Conservation (phyloP, 2,888 invertebrate species). For the Bombyx huttoni region DNA sequence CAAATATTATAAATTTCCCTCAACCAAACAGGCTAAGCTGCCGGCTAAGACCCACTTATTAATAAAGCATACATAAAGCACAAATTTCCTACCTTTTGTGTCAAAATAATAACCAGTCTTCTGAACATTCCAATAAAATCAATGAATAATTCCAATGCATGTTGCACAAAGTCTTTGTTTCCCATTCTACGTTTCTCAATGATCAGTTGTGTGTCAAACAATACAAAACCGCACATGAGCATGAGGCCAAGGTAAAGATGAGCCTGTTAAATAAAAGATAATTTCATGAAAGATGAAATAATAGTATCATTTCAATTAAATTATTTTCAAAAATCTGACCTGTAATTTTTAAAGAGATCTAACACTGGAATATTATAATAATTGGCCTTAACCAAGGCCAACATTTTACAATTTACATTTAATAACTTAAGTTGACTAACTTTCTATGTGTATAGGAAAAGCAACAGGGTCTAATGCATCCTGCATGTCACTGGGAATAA, state of each 20-base stretch:
- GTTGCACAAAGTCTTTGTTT: slow-evolving; percentile 92
- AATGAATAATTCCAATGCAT: slow-evolving; percentile 94
- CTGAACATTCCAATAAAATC: slow-evolving; percentile 96
- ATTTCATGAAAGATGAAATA: background rate
- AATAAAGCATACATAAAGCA: too few relatives aligned
- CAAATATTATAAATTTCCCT: too few relatives aligned
- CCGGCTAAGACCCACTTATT: too few relatives aligned
- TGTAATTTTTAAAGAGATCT: too few relatives aligned
- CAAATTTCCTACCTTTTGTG: slow-evolving; percentile 80
- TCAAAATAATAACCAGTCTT: slow-evolving; percentile 89
- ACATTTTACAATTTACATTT: too few relatives aligned
- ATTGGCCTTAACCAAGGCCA: too few relatives aligned
- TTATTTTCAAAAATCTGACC: background rate
- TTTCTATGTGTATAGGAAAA: too few relatives aligned
- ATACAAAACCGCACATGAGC: slow-evolving; percentile 94
- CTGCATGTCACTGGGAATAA: too few relatives aligned
- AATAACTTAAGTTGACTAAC: too few relatives aligned
- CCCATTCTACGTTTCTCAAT: slow-evolving; percentile 93
- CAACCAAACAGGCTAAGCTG: too few relatives aligned
- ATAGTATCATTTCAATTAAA: background rate
- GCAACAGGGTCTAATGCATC: too few relatives aligned
- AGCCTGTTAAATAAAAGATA: slow-evolving; percentile 56
- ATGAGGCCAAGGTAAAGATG: slow-evolving; percentile 91
- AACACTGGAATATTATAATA: too few relatives aligned
- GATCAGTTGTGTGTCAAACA: slow-evolving; percentile 98